Evolutionary conservation across 2,113 vertebrate genomes (phyloP), one percentile per base, ranked within the genome.

Genomic region (Lampris incognitus): DNA sequence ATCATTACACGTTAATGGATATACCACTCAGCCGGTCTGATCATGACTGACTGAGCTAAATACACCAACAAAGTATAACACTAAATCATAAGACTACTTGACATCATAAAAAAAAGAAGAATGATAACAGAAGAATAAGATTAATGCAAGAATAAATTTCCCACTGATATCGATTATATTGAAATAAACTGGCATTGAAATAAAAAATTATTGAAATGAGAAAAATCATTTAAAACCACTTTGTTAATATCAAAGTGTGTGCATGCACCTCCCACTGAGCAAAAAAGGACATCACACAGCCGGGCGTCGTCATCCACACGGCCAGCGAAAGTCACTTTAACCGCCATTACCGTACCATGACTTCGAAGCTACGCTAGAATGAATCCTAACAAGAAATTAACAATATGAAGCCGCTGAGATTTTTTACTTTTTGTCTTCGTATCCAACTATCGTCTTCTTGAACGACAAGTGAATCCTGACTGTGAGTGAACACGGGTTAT

Each of bases 381-480:
- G 39, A 58, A 9, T 58, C 5, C 36, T 54, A 51, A 38, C 3
- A 41, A 37, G 44, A 62, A 57, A 2, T 54, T 44, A 4, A 4
- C n/a, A 57, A 74, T 48, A 56, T 51, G 58, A 81, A 73, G 81
- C 79, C 9, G 40, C 60, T 7, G 36, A 39, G 24, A 24, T 24
- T 24, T 24, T 24, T 24, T 24, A 24, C 24, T 24, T 56, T 13
- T 10, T 39, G n/a, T 57, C 24, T 37, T 8, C 8, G 11, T 36
- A 57, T 36, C 5, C 55, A 57, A 36, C 24, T 57, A 55, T n/a
- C 3, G 48, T 37, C 40, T 39, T 63, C 46, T 70, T n/a, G 4
- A 24, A 24, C 2, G 11, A 55, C 49, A 0, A 46, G 55, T 57
- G 24, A 57, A 56, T 2, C 10, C 44, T 41, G n/a, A 75, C 36